Percentiles rank a stretch among this genome's conserved stretches.
These are phyloP conservation scores for Megaceryle maxima DNA, from an alignment of 2,113 vertebrate species.

Conservation along the genomic window DNA sequence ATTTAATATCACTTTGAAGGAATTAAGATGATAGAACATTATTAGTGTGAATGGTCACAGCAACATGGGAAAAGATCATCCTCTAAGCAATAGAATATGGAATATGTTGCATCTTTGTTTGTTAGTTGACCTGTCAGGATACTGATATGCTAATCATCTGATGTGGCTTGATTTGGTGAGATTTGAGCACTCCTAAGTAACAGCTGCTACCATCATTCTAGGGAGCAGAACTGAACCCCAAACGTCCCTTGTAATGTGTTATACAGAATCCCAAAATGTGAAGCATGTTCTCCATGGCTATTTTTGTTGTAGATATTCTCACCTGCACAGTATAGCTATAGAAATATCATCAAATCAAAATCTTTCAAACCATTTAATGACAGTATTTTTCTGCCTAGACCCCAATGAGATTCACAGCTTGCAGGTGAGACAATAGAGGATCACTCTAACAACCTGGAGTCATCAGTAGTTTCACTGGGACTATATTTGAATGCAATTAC, in stretches of 20 bases:
- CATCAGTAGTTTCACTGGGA: neutral
- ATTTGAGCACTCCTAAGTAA: neutral
- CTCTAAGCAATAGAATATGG: neutral
- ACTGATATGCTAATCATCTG: neutral
- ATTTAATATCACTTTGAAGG: neutral
- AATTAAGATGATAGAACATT: neutral
- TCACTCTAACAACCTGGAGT: neutral
- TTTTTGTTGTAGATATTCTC: neutral
- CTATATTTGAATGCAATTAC: neutral
- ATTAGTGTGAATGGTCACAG: neutral
- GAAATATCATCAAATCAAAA: neutral
- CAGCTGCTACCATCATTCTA: neutral
- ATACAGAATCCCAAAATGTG: neutral
- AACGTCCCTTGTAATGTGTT: neutral
- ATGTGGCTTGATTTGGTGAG: neutral
- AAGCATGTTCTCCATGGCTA: neutral
- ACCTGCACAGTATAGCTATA: neutral
- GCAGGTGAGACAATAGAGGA: neutral
- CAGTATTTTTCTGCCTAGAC: neutral
- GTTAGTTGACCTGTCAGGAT: neutral
- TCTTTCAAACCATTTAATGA: neutral
- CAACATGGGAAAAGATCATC: neutral
- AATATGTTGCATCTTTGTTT: neutral
- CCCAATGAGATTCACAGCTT: neutral
- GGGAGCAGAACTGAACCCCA: neutral